These are phyloP conservation scores for Sarcophaga bullata DNA, from an alignment of 1,140 invertebrate species.

Conservation along the genomic window DNA sequence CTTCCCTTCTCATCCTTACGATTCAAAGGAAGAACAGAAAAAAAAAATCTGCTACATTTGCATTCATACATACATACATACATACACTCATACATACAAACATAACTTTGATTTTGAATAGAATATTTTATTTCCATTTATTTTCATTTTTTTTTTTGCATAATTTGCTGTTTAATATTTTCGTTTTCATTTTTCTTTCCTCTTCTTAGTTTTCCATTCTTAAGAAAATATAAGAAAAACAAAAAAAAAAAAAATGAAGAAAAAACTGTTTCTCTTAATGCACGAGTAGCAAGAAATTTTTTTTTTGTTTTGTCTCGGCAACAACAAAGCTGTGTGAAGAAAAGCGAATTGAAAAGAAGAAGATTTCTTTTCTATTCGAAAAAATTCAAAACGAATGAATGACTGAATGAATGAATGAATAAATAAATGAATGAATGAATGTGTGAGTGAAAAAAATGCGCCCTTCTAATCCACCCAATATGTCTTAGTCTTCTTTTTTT, in stretches of 20 bases:
- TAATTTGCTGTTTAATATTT: background rate
- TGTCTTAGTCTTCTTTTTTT: no score
- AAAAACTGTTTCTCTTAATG: background rate
- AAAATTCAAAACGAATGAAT: background rate
- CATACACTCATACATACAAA: no score
- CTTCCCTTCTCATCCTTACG: no score
- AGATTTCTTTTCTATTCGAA: background rate
- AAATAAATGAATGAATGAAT: no score
- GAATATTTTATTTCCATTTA: no score
- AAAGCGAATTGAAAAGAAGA: background rate
- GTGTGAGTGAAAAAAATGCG: background rate
- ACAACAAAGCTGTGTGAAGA: background rate
- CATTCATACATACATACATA: no score
- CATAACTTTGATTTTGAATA: no score
- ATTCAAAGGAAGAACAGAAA: no score
- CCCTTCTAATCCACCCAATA: slow-evolving; percentile 29
- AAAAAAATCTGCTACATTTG: no score
- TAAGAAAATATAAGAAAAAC: background rate
- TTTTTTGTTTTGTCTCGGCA: background rate
- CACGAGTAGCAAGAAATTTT: background rate
- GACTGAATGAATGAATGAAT: no score
- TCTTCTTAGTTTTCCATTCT: background rate
- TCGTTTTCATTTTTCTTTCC: background rate
- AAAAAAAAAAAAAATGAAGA: no score
- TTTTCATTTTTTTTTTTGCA: background rate